These are phyloP conservation scores for Parotocinclus haroldoi DNA, from an alignment of 2,797 vertebrate species.

Conservation along the genomic window DNA sequence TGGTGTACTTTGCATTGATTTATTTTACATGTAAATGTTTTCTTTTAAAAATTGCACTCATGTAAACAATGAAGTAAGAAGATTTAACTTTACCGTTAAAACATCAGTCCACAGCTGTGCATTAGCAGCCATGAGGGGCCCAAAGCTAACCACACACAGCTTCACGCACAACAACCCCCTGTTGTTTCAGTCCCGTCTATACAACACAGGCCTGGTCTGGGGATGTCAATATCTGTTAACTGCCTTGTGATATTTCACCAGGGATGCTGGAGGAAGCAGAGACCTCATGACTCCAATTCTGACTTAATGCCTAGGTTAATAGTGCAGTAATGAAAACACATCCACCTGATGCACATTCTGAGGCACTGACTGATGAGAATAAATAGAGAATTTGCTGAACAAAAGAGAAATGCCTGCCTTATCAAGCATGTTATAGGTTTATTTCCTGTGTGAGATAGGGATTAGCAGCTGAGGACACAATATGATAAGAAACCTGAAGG, in stretches of 20 bases:
- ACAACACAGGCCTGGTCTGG: constrained; percentile 35
- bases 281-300: constrained; percentile 37
- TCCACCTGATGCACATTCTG: neutral
- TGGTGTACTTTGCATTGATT: constrained; percentile 38
- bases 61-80: constrained; percentile 26
- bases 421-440: constrained; percentile 36
- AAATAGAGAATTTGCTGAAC: neutral
- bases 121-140: constrained; percentile 36
- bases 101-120: constrained; percentile 51
- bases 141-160: too few species aligned
- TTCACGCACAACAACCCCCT: constrained; percentile 35
- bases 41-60: constrained; percentile 20
- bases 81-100: constrained; percentile 52
- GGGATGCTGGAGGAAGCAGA: constrained; percentile 33
- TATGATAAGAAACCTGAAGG: too few species aligned
- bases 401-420: constrained; percentile 16
- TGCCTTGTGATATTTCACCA: constrained; percentile 43
- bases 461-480: too few species aligned
- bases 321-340: constrained; percentile 39
- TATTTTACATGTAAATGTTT: neutral
- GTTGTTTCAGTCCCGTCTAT: constrained; percentile 45
- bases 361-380: neutral
- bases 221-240: constrained; percentile 50
- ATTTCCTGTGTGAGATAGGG: neutral
- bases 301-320: constrained; percentile 45